Conservation (phyloP, 1,140 invertebrate species). For the Gerris buenoi region DNA sequence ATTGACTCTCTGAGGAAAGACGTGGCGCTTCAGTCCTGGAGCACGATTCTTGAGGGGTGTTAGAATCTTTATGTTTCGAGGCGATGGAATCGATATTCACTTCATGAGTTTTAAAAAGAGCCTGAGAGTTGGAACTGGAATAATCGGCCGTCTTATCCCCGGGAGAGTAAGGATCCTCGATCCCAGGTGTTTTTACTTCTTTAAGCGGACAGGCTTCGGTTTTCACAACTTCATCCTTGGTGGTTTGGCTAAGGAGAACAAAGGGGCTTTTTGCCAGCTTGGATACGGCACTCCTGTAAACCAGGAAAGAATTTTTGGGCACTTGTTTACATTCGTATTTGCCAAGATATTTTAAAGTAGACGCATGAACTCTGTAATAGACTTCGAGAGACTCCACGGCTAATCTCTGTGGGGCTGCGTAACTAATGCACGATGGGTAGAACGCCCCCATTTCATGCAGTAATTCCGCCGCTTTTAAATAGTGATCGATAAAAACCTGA, state of each 20-base stretch:
- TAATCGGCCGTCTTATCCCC: neutral
- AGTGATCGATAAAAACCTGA: conserved; percentile 59
- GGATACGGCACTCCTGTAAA: conserved; percentile 15
- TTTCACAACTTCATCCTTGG: neutral
- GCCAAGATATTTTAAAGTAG: conserved; percentile 70
- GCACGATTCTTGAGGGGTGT: neutral
- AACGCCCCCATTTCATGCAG: conserved; percentile 59
- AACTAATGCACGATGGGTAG: conserved; percentile 74
- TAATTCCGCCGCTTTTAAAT: conserved; percentile 53
- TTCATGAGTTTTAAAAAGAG: neutral
- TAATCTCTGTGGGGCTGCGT: conserved; percentile 63
- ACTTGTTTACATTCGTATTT: conserved; percentile 39
- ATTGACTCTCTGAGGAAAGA: neutral
- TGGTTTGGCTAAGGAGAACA: conserved; percentile 7
- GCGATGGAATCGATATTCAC: neutral
- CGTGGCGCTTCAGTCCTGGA: neutral
- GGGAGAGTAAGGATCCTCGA: neutral
- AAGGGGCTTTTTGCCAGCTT: conserved; percentile 17
- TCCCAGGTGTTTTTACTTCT: neutral
- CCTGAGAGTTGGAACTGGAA: neutral
- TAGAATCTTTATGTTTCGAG: neutral
- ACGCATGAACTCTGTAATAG: conserved; percentile 63
- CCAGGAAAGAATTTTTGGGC: conserved; percentile 26
- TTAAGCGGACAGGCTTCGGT: neutral
- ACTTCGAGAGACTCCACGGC: conserved; percentile 82